These are phyloP conservation scores for Pelvicachromis taeniatus DNA, from an alignment of 2,113 vertebrate species.

Conservation along the genomic window DNA sequence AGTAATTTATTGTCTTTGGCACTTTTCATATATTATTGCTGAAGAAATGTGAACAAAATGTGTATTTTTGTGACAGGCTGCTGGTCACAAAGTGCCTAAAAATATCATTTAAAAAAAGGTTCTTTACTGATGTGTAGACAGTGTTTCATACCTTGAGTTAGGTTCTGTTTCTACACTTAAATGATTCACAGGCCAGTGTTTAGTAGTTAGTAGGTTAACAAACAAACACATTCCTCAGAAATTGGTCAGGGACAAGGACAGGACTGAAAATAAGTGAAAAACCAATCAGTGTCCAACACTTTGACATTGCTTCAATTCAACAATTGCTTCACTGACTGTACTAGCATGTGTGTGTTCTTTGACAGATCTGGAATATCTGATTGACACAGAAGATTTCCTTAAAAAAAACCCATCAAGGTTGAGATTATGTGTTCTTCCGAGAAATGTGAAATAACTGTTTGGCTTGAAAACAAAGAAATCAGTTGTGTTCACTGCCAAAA, in stretches of 20 bases:
- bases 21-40: too few species aligned
- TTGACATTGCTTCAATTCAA: too few species aligned
- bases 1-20: neutral
- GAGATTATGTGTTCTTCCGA: neutral
- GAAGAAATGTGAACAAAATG: neutral
- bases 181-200: neutral
- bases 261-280: too few species aligned
- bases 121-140: too few species aligned
- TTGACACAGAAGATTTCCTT: neutral
- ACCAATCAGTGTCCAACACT: neutral
- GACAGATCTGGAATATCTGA: neutral
- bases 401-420: neutral
- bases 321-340: neutral
- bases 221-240: too few species aligned
- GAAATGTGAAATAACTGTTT: neutral
- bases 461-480: neutral
- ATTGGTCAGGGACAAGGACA: too few species aligned
- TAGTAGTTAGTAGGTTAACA: neutral
- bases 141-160: neutral
- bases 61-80: neutral
- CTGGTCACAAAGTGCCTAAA: neutral
- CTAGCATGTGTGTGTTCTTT: neutral
- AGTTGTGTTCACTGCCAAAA: neutral
- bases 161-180: neutral
- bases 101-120: neutral